These are phyloP conservation scores for Coracopsis vasa DNA, from an alignment of 2,113 vertebrate genomes.

Conservation along the genomic window DNA sequence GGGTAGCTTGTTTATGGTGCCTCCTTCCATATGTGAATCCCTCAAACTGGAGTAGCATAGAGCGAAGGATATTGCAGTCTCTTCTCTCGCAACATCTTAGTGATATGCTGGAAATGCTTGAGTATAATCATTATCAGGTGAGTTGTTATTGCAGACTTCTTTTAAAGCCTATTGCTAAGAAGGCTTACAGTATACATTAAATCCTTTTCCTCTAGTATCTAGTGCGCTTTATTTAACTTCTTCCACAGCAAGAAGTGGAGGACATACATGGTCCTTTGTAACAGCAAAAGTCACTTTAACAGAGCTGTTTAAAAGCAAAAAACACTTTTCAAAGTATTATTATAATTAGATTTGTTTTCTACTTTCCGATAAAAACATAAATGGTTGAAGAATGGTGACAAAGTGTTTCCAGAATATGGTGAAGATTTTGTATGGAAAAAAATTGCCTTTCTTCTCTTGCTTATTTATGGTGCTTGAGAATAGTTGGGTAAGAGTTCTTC, in stretches of 20 bases:
- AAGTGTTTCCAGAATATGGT: background rate
- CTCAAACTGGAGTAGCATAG: conserved; percentile 35
- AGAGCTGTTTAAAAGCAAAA: background rate
- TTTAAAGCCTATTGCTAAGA: background rate
- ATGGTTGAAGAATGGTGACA: background rate
- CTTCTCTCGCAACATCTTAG: conserved; percentile 34
- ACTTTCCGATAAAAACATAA: fast-evolving
- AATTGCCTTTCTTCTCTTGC: background rate
- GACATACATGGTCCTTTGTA: fast-evolving
- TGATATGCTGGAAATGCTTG: conserved; percentile 96
- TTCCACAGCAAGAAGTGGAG: background rate
- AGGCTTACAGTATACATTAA: background rate
- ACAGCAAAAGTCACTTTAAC: background rate
- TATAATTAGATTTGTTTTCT: background rate
- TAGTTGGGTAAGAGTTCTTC: background rate
- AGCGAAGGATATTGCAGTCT: conserved; percentile 26
- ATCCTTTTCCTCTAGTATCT: background rate
- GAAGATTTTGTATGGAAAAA: background rate
- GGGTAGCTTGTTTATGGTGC: conserved; percentile 67
- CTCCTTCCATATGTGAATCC: conserved; percentile 42
- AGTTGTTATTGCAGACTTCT: conserved; percentile 51
- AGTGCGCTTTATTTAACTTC: background rate
- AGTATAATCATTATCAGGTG: conserved; percentile 97
- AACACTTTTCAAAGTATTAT: background rate
- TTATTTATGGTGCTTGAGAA: background rate